Evolutionary conservation across 2,888 invertebrate species (phyloP), one percentile per base, ranked within the genome.

Genomic region (Drosophila aldrichi): DNA sequence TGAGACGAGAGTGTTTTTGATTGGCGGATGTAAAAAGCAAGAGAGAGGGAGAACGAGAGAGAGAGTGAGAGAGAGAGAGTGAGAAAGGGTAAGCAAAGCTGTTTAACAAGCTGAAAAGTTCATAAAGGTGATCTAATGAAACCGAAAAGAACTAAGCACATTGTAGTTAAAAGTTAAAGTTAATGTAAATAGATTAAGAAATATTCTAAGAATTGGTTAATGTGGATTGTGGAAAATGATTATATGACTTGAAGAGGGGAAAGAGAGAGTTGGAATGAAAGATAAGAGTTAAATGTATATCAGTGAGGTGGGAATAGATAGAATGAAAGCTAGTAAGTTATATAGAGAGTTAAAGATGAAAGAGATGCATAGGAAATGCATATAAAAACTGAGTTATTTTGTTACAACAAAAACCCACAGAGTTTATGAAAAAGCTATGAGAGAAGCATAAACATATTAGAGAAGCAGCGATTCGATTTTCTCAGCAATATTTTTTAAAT

Each of bases 11-110:
- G 25, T 2, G 43, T 51, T 29, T 51, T 18, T 62, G 65, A 65
- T 70, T 66, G 52, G 65, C 43, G 22, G 44, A 70, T 59, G 61
- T 64, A 49, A 44, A 36, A 25, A 36, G 14, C 18, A 14, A 63
- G n/a, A 65, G 55, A 20, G 14, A 55, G 43, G 55, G 55, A 71
- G n/a, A 65, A 51, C 18, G 14, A 55, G 43, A 51, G 55, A 71
- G 51, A 44, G 46, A 63, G 0, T 12, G 18, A 67, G 54, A 32
- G 16, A 46, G 38, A 51, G 60, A 72, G 16, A 46, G 38, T 48
- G 60, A 72, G 56, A 44, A 48, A 66, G 36, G 59, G 54, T 25
- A 62, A 59, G 34, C 52, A 20, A 16, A 1, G n/a, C 22, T 48
- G 38, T 46, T 44, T 44, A 18, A 16, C 51, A 36, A 51, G 51